These are phyloP conservation scores for Polymixis lichenea DNA, from an alignment of 2,888 invertebrate species.

Conservation along the genomic window DNA sequence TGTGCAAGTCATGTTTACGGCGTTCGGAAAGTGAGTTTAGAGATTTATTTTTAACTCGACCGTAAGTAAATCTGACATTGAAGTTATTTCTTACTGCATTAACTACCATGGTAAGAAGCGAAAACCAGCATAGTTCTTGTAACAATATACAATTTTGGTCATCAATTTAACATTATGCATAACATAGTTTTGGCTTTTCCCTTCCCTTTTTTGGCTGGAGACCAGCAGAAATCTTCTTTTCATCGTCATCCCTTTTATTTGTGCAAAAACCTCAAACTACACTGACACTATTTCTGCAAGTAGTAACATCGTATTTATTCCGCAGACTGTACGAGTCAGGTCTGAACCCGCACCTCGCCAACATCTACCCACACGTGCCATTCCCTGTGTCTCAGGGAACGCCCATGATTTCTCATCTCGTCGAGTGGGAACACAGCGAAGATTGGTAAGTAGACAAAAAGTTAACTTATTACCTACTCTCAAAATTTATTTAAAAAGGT, in stretches of 20 bases:
- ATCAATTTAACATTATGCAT: not conserved
- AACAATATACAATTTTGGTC: not conserved
- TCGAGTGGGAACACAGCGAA: slow-evolving; percentile 97
- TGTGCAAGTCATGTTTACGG: slow-evolving; percentile 90
- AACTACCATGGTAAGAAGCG: not conserved
- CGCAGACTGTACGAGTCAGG: slow-evolving; percentile 94
- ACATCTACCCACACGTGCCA: slow-evolving; percentile 93
- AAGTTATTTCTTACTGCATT: not conserved
- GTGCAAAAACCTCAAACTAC: not conserved
- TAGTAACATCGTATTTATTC: not conserved
- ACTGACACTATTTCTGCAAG: not conserved
- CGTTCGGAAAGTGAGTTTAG: slow-evolving; percentile 91
- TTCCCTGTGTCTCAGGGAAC: slow-evolving; percentile 97
- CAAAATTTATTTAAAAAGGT: too few relatives aligned
- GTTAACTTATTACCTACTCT: too few relatives aligned
- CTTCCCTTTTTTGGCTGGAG: too few relatives aligned
- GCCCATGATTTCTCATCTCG: slow-evolving; percentile 94
- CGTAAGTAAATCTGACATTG: too few relatives aligned
- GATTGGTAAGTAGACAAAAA: slow-evolving; percentile 89
- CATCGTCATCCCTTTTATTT: not conserved
- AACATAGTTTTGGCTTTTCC: too few relatives aligned
- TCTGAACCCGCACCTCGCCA: slow-evolving; percentile 93
- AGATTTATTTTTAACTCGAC: too few relatives aligned
- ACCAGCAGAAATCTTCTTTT: too few relatives aligned
- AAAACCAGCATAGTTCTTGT: not conserved